Conservation (phyloP, 2,888 invertebrate genomes). For the Tenthredo notha region DNA sequence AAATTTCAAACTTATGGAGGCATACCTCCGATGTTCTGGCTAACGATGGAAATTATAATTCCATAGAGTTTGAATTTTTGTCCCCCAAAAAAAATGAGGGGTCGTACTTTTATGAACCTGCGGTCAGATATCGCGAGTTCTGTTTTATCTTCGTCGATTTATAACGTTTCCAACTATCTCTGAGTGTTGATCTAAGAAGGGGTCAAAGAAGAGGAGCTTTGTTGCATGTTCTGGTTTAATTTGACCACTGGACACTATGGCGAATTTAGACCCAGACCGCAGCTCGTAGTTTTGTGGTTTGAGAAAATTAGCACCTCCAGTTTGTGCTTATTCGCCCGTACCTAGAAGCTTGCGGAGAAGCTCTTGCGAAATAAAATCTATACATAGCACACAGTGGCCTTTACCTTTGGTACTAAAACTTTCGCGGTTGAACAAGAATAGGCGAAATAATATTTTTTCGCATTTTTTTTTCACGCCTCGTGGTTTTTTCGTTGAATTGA, state of each 20-base stretch:
- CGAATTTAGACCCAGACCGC: background rate
- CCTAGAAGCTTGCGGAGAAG: background rate
- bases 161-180: background rate
- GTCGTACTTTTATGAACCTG: background rate
- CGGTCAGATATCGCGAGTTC: background rate
- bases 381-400: background rate
- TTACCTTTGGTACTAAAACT: background rate
- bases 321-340: slow-evolving; percentile 11
- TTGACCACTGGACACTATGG: slow-evolving; percentile 23
- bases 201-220: slow-evolving; percentile 8
- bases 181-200: slow-evolving; percentile 11
- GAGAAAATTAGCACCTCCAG: slow-evolving; percentile 29
- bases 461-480: background rate
- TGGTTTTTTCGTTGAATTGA: background rate
- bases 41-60: background rate
- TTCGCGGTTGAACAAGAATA: background rate
- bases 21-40: background rate
- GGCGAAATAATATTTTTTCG: background rate
- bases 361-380: background rate
- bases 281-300: slow-evolving; percentile 40
- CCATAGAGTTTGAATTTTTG: background rate
- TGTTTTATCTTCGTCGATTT: background rate
- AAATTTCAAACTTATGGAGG: background rate
- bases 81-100: background rate
- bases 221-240: background rate